Evolutionary conservation across 2,888 invertebrate species (phyloP).

Genomic region (Anarsia innoxiella): DNA sequence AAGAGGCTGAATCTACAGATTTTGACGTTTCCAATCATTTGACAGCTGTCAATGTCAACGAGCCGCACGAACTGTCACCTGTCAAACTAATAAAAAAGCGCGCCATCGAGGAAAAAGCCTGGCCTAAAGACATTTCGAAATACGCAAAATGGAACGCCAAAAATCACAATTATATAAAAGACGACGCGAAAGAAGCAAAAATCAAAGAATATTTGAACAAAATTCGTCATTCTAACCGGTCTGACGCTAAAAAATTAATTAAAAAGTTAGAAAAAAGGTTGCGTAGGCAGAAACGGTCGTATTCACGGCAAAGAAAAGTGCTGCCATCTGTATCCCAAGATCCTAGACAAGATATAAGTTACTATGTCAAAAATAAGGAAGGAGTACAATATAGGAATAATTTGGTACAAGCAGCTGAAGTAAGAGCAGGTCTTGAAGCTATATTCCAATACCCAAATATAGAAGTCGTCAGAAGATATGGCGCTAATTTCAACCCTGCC

Average conservation of each 20-base stretch:
- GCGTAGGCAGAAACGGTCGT: conserved; percentile 13
- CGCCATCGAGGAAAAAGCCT: no score
- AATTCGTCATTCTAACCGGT: conserved; percentile 19
- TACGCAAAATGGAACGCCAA: no score
- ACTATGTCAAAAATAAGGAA: conserved; percentile 41
- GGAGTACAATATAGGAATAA: conserved; percentile 31
- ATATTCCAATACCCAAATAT: conserved; percentile 41
- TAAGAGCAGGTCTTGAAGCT: conserved; percentile 33
- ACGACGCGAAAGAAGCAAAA: conserved; percentile 22
- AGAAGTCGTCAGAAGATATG: conserved; percentile 37
- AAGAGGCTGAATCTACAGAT: conserved; percentile 12
- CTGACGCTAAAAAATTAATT: conserved; percentile 16
- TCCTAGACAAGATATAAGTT: conserved; percentile 44
- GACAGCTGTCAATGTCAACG: conserved; percentile 1
- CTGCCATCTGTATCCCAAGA: conserved; percentile 29
- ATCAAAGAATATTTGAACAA: conserved; percentile 28
- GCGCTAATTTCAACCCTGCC: conserved; percentile 45
- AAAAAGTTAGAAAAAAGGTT: conserved; percentile 17
- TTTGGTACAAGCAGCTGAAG: conserved; percentile 30
- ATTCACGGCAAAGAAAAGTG: conserved; percentile 25
- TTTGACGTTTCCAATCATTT: conserved; percentile 36
- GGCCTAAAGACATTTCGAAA: no score
- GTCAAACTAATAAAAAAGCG: no score
- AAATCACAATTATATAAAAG: conserved; percentile 23
- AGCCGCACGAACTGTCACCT: no score